phyloP scores from a whole-genome alignment of 2,888 invertebrate species.

The Hirtodrosophila cameraria region DNA sequence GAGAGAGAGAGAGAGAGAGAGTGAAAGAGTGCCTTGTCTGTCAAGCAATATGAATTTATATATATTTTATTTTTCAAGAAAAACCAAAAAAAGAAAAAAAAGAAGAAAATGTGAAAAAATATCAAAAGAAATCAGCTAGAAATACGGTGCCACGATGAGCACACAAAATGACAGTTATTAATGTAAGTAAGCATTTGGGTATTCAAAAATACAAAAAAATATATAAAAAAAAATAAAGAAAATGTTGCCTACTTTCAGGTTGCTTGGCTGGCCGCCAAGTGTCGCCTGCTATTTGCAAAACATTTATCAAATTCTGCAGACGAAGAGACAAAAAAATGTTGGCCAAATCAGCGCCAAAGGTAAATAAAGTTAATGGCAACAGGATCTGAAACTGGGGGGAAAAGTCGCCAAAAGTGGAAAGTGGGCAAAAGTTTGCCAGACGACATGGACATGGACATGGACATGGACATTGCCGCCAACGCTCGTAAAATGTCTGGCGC shows the following conservation, averaged over 20 bases:
- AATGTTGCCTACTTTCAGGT: slow-evolving; percentile 59
- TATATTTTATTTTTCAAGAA: not conserved
- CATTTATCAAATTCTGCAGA: slow-evolving; percentile 66
- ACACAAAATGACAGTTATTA: slow-evolving; percentile 71
- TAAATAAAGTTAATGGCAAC: slow-evolving; percentile 61
- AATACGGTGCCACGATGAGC: slow-evolving; percentile 25
- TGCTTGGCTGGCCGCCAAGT: slow-evolving; percentile 66
- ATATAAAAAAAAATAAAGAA: slow-evolving; percentile 20
- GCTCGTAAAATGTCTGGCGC: slow-evolving; percentile 62
- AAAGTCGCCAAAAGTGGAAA: no score
- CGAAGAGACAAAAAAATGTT: slow-evolving; percentile 35
- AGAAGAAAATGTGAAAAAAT: no score
- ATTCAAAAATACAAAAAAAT: slow-evolving; percentile 16
- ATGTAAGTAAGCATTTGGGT: slow-evolving; percentile 42
- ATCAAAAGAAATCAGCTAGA: slow-evolving; percentile 39
- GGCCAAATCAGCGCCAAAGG: slow-evolving; percentile 65
- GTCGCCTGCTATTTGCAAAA: slow-evolving; percentile 69
- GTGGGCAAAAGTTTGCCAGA: slow-evolving; percentile 14
- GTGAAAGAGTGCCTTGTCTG: slow-evolving; percentile 10
- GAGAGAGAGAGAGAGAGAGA: no score
- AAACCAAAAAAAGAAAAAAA: slow-evolving; percentile 16
- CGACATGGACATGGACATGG: slow-evolving; percentile 31
- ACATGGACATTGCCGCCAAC: slow-evolving; percentile 29
- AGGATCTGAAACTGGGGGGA: not conserved
- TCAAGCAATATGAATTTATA: slow-evolving; percentile 32